Percentiles rank a stretch among this genome's conserved stretches.
Conservation (phyloP, 2,113 vertebrate genomes). For the Oreotrochilus melanogaster region DNA sequence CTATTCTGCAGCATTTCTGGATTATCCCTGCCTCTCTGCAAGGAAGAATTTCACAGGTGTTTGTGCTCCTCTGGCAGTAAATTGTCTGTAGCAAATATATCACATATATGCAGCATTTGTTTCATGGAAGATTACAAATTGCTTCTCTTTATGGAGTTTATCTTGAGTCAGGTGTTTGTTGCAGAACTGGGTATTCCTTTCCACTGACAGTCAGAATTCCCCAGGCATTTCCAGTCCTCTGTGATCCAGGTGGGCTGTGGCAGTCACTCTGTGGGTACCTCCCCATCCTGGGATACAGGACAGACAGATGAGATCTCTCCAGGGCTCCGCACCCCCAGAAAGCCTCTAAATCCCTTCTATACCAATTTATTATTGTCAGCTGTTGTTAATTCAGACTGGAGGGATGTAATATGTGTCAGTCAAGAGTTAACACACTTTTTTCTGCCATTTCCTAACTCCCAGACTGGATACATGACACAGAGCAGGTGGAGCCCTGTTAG, state of each 20-base stretch:
- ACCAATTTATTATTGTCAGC: not conserved
- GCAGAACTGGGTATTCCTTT: not conserved
- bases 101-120: not conserved
- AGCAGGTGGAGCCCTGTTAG: constrained; percentile 2
- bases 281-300: not conserved
- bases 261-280: not conserved
- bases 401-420: not conserved
- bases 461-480: not conserved
- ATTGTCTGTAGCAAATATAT: not conserved
- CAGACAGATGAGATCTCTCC: not conserved
- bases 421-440: not conserved
- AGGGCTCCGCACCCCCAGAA: not conserved
- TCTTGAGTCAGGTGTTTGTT: not conserved
- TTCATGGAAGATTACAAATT: not conserved
- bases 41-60: not conserved
- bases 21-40: not conserved
- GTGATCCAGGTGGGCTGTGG: not conserved
- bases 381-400: not conserved
- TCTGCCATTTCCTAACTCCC: not conserved
- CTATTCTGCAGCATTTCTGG: not conserved
- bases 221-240: not conserved
- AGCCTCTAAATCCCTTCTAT: not conserved
- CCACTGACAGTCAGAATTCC: not conserved
- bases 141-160: not conserved
- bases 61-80: not conserved